A percentile compares a stretch with the other conserved stretches of the same genome.
Conservation (phyloP, 1,140 invertebrate species). For the Sycophaga agraensis region DNA sequence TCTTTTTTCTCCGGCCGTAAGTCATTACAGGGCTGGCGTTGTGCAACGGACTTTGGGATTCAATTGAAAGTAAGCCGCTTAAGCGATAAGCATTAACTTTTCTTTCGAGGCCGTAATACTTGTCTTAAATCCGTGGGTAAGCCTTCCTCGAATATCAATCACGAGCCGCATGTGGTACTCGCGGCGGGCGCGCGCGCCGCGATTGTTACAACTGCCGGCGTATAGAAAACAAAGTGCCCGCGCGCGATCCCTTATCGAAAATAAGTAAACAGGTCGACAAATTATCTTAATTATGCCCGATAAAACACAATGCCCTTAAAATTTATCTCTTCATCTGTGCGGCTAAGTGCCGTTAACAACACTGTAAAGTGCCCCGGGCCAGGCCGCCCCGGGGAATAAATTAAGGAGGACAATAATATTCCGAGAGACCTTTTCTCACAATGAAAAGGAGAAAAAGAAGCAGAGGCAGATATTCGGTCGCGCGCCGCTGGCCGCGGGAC, state of each 20-base stretch:
- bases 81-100: too few relatives aligned
- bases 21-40: too few relatives aligned
- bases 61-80: too few relatives aligned
- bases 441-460: conserved; percentile 7
- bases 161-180: too few relatives aligned
- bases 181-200: too few relatives aligned
- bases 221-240: too few relatives aligned
- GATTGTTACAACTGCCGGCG: too few relatives aligned
- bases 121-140: not conserved
- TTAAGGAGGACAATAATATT: conserved; percentile 17
- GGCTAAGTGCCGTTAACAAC: conserved; percentile 18
- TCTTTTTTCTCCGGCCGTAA: too few relatives aligned
- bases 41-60: too few relatives aligned
- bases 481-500: too few relatives aligned
- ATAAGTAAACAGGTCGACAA: conserved; percentile 12
- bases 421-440: conserved; percentile 16
- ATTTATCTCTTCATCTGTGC: conserved; percentile 20
- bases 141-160: conserved; percentile 15
- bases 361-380: conserved; percentile 10
- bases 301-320: conserved; percentile 17
- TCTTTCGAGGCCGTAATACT: not conserved
- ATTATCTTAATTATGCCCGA: conserved; percentile 18
- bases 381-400: conserved; percentile 3
- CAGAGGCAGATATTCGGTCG: not conserved
- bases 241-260: conserved; percentile 10